Evolutionary conservation across 1,140 invertebrate genomes (phyloP), one percentile per base, ranked within the genome.

Genomic region (Drosophila gunungcola): DNA sequence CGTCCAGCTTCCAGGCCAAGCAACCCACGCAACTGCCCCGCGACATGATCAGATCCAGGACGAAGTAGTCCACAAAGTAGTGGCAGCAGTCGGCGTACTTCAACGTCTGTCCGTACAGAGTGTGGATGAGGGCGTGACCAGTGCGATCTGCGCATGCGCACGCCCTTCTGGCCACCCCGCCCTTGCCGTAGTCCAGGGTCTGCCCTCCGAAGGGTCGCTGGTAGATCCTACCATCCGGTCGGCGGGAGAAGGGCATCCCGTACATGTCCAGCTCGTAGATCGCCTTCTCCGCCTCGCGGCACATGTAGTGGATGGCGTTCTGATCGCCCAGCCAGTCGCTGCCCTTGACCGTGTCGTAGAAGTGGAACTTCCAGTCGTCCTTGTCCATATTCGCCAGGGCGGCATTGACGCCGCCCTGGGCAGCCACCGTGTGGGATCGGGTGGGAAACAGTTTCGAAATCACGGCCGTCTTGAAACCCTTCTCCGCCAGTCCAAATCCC

Each of bases 31-130:
- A 98, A 75, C 96, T 95, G 5, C 96, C 97, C 73, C 96, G 95
- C 81, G 98, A 97, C 98, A 99, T 99, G 1, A 99, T 93, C 21
- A 99, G 93, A 93, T 99, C 98, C 58, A 99, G 92, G 1, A 98
- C 99, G 92, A 99, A 99, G 92, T 99, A 99, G 93, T 99, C 99
- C 62, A 99, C 96, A 91, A 99, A 99, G 92, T 99, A 99, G 89
- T 99, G 96, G n/a, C 73, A 82, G 2, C 25, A n/a, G 84, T 98
- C 99, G 91, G 99, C 96, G 93, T 99, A 99, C 72, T 97, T 96
- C 27, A 99, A 93, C 0, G 98, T 99, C 93, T 98, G 96, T 0
- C 98, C 98, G 92, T 99, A 99, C 0, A 99, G 93, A 2, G 99
- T 99, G 93, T 99, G 99, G 0, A 99, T 94, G 0, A 99, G 93